A percentile compares a stretch with the other conserved stretches of the same genome.
Evolutionary conservation across 2,888 invertebrate genomes (phyloP).

Genomic region (Hylaea fasciaria): DNA sequence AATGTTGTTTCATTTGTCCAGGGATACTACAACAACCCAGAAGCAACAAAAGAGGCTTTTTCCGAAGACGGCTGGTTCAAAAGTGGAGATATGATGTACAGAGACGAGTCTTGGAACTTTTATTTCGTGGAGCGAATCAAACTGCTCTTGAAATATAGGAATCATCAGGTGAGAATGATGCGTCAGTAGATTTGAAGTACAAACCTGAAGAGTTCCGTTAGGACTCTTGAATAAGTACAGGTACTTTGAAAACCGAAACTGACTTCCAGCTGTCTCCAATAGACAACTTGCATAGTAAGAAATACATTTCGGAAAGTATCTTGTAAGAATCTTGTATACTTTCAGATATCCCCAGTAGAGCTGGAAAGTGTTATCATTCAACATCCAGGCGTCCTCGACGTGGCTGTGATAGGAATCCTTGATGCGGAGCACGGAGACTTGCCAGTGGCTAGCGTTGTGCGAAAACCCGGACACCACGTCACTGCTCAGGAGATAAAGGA

Average conservation of each 20-base stretch:
- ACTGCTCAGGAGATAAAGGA: slow-evolving; percentile 58
- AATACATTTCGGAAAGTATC: too few species aligned
- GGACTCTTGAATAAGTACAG: too few species aligned
- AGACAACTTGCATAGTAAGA: too few species aligned
- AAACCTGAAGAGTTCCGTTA: too few species aligned
- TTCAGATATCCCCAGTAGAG: slow-evolving; percentile 67
- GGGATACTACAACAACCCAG: slow-evolving; percentile 74
- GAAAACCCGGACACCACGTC: slow-evolving; percentile 44
- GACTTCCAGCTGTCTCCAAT: too few species aligned
- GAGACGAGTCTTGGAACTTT: slow-evolving; percentile 77
- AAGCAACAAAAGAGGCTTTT: slow-evolving; percentile 68
- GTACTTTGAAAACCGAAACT: too few species aligned
- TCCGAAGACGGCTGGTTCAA: slow-evolving; percentile 77
- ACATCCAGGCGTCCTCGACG: slow-evolving; percentile 59
- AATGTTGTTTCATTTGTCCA: slow-evolving; percentile 47
- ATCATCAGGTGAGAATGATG: slow-evolving; percentile 67
- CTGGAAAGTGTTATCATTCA: slow-evolving; percentile 57
- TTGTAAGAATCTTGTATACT: too few species aligned
- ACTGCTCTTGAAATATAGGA: slow-evolving; percentile 78
- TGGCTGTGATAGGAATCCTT: slow-evolving; percentile 56
- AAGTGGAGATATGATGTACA: slow-evolving; percentile 81
- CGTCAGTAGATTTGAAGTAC: neutral
- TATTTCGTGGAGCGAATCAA: slow-evolving; percentile 81
- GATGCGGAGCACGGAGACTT: slow-evolving; percentile 58
- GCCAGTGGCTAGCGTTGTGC: slow-evolving; percentile 61